Evolutionary conservation across 1,140 invertebrate species (phyloP).

Genomic region (Cyphomyrmex costatus): DNA sequence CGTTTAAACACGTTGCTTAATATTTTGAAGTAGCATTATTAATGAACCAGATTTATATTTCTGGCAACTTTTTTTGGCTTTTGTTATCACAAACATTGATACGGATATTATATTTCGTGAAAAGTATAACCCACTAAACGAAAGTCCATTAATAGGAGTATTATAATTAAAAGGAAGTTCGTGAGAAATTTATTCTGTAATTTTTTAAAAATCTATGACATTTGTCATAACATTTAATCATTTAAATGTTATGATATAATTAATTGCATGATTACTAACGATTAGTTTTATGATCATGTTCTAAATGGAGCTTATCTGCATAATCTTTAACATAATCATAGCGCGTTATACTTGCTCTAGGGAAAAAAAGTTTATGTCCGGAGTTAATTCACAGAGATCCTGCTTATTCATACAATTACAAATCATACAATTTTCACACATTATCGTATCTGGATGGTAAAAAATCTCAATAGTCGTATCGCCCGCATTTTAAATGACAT

Average conservation of each 20-base stretch:
- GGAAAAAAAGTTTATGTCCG: not conserved
- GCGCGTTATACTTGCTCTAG: not conserved
- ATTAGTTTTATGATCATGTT: not conserved
- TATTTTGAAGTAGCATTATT: constrained; percentile 6
- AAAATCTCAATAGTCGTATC: not conserved
- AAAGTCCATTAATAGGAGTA: not conserved
- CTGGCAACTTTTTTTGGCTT: constrained; percentile 14
- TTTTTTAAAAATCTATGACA: not conserved
- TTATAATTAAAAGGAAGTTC: not conserved
- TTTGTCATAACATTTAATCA: not conserved
- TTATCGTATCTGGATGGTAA: not conserved
- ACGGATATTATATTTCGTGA: constrained; percentile 6
- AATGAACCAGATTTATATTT: not conserved
- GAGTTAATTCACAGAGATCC: not conserved
- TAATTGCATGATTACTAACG: not conserved
- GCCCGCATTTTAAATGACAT: not conserved
- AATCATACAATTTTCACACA: not conserved
- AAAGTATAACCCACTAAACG: not conserved
- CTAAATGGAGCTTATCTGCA: not conserved
- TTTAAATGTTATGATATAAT: constrained; percentile 9
- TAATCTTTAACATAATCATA: not conserved
- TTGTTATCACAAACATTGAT: constrained; percentile 28
- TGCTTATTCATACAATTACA: not conserved
- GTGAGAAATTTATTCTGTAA: not conserved
- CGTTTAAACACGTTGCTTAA: not conserved